These are phyloP conservation scores for Peromyscus nudipes DNA, from an alignment of 2,797 vertebrate species.

Conservation along the genomic window DNA sequence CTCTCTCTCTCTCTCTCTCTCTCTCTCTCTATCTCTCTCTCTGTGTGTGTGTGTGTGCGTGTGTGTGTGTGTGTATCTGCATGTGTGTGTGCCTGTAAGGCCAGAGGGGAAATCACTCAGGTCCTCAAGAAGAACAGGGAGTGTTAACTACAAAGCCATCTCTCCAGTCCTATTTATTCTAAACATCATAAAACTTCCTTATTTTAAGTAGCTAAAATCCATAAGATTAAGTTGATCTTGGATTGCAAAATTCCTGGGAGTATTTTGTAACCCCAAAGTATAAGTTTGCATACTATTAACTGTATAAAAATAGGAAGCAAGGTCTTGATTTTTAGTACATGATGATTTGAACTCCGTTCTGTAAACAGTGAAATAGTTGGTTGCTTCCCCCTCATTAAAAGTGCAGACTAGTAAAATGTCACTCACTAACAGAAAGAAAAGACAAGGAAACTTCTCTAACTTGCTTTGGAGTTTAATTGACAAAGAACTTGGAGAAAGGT, in stretches of 20 bases:
- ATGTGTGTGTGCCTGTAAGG: no score
- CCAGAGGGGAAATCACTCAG: neutral
- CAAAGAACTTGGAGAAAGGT: constrained; percentile 8
- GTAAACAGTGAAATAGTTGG: constrained; percentile 10
- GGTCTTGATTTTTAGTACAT: neutral
- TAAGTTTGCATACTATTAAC: neutral
- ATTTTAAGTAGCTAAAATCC: constrained; percentile 11
- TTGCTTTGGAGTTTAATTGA: neutral
- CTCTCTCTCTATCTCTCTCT: no score
- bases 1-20: no score
- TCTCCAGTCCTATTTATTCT: neutral
- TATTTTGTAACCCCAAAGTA: neutral
- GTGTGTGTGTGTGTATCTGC: neutral
- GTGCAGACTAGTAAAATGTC: neutral
- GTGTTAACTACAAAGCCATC: neutral
- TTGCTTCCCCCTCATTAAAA: neutral
- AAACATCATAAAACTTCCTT: neutral
- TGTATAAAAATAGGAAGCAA: neutral
- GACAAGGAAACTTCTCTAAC: neutral
- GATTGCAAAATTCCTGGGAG: neutral
- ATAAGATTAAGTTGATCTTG: constrained; percentile 2
- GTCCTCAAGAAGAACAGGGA: neutral
- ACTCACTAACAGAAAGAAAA: neutral
- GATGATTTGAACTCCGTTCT: neutral
- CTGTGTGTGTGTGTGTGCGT: accelerated